A percentile compares a stretch with the other conserved stretches of the same genome.
Conservation (phyloP, 2,797 vertebrate genomes). For the Falco naumanni region DNA sequence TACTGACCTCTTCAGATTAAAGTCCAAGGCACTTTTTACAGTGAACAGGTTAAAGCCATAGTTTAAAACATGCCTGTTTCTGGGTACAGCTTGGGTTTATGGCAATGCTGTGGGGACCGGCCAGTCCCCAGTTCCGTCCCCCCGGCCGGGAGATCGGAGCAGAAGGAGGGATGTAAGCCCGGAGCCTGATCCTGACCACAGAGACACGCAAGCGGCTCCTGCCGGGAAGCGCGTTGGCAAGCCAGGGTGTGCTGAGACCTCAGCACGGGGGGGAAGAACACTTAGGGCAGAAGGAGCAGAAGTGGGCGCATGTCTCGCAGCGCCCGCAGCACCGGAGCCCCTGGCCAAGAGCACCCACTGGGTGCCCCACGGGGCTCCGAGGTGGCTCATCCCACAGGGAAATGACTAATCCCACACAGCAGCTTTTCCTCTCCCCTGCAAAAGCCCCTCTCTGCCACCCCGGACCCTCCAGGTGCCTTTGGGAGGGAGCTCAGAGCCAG, state of each 20-base stretch:
- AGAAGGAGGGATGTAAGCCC: neutral
- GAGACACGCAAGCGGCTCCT: neutral
- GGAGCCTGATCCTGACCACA: neutral
- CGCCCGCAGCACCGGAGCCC: neutral
- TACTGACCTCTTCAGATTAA: conserved; percentile 81
- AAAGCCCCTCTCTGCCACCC: neutral
- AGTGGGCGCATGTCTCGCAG: neutral
- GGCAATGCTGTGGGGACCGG: conserved; percentile 4
- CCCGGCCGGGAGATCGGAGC: neutral
- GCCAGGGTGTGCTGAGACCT: neutral
- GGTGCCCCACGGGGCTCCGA: neutral
- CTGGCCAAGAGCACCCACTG: neutral
- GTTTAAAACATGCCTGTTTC: conserved; percentile 77
- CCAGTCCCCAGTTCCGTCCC: neutral
- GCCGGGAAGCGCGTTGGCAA: neutral
- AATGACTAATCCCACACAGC: neutral
- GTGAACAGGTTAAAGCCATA: conserved; percentile 86
- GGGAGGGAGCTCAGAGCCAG: neutral
- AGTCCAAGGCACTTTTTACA: conserved; percentile 86
- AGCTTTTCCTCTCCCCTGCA: neutral
- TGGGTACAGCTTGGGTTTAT: conserved; percentile 71
- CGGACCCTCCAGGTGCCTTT: neutral
- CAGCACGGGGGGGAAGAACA: neutral
- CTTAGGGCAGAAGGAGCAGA: conserved; percentile 19
- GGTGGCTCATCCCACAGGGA: neutral